Evolutionary conservation across 2,797 vertebrate species (phyloP).

Genomic region (Anabas testudineus): DNA sequence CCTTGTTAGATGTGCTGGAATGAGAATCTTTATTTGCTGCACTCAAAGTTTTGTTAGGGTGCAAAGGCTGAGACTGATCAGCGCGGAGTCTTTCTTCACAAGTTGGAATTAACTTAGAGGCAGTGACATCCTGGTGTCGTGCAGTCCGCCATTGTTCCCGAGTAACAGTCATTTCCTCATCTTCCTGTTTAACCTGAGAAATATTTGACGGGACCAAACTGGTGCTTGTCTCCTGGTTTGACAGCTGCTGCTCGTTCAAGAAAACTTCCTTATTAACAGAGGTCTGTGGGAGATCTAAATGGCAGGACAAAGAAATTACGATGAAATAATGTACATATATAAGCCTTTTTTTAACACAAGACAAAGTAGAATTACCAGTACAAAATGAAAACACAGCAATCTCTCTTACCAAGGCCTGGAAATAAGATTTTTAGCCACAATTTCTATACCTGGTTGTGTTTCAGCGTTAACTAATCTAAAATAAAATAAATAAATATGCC

Average conservation of each 20-base stretch:
- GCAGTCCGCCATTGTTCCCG: slow-evolving; percentile 13
- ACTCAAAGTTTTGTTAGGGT: slow-evolving; percentile 1
- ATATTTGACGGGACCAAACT: slow-evolving; percentile 10
- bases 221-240: background rate
- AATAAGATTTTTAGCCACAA: no score
- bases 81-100: slow-evolving; percentile 5
- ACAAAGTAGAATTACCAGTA: no score
- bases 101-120: background rate
- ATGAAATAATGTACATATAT: background rate
- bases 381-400: no score
- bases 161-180: slow-evolving; percentile 46
- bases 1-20: slow-evolving; percentile 10
- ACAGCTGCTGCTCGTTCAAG: slow-evolving; percentile 19
- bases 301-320: background rate
- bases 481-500: background rate
- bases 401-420: no score
- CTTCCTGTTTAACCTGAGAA: slow-evolving; percentile 61
- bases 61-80: slow-evolving; percentile 14
- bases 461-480: no score
- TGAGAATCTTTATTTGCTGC: slow-evolving; percentile 5
- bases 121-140: slow-evolving; percentile 3
- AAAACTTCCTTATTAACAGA: background rate
- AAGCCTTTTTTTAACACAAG: background rate
- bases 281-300: slow-evolving; percentile 30
- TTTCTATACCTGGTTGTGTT: no score